Percentiles rank a stretch among this genome's conserved stretches.
Evolutionary conservation across 2,113 vertebrate species (phyloP).

Genomic region (Campylomormyrus numenius): DNA sequence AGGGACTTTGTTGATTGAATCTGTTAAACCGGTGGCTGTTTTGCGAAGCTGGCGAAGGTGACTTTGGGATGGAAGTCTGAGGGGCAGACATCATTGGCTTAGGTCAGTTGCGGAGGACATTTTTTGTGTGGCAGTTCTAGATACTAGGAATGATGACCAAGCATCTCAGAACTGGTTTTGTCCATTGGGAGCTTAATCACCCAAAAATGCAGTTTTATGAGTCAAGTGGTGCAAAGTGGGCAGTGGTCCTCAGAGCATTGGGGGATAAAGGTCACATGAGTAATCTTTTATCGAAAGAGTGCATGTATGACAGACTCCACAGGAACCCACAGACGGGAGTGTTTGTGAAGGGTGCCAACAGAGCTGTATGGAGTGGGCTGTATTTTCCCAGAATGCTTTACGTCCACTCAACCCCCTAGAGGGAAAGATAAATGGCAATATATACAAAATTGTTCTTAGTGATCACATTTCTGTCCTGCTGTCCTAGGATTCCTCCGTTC

Average conservation of each 20-base stretch:
- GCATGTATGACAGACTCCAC: neutral
- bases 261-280: neutral
- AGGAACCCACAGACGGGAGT: neutral
- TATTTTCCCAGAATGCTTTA: neutral
- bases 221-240: neutral
- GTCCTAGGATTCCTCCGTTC: neutral
- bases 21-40: neutral
- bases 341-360: neutral
- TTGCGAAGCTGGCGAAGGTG: neutral
- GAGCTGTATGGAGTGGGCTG: neutral
- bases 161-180: neutral
- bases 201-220: neutral
- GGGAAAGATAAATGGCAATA: neutral
- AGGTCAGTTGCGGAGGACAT: neutral
- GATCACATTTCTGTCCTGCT: neutral
- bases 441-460: neutral
- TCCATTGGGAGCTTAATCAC: neutral
- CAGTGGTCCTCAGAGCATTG: neutral
- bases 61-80: neutral
- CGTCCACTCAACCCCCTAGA: neutral
- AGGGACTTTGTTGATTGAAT: neutral
- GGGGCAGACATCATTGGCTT: neutral
- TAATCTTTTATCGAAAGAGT: neutral
- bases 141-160: neutral
- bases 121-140: neutral